Base-by-base conservation (phyloP, 2,113 vertebrate genomes). In the Perccottus glenii region DNA sequence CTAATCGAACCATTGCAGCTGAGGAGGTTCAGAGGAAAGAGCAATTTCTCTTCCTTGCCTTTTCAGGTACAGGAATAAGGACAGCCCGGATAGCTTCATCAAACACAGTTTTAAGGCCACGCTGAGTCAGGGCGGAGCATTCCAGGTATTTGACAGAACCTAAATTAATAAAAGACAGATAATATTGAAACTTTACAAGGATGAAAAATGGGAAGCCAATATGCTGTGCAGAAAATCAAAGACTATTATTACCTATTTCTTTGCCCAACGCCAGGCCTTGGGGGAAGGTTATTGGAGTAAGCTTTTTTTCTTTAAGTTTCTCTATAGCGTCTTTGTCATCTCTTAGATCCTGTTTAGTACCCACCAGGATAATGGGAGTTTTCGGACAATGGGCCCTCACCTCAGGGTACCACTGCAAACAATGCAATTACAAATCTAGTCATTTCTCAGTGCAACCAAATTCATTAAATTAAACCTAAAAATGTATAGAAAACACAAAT, bases 221-320 rank as follows among this genome's bases (percentile, higher is more conserved):
- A 27, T 1, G 19, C 19, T 27, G 19, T 27, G 19, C 19, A 4
- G 35, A 32, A 60, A 10, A 6, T 43, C 1, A 11, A 14, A 0
- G 55, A 6, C 16, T 90, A 2, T 11, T 9, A 3, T 78, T 94
- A 98, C 97, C 95, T 0, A 99, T 99, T 92, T 99, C 97, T 90
- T 99, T 99, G 3, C 97, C 96, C 97, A 99, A 98, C 50, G 96
- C 96, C 38, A 99, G 91, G 82, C 96, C 98, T 85, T 99, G 98
- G 0, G 97, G 97, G 82, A 98, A 99, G 75, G 95, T 98, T 78
- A 99, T 99, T 0, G 98, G 96, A 0, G 95, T 93, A 77, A 99
- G 93, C 71, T 99, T 99, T 93, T 99, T 98, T 90, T 99, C 97
- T 90, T 94, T 97, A 87, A 99, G 94, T 53, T 98, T 98, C 66